phyloP scores from a whole-genome alignment of 2,888 invertebrate genomes.

The Apodemia duryi region DNA sequence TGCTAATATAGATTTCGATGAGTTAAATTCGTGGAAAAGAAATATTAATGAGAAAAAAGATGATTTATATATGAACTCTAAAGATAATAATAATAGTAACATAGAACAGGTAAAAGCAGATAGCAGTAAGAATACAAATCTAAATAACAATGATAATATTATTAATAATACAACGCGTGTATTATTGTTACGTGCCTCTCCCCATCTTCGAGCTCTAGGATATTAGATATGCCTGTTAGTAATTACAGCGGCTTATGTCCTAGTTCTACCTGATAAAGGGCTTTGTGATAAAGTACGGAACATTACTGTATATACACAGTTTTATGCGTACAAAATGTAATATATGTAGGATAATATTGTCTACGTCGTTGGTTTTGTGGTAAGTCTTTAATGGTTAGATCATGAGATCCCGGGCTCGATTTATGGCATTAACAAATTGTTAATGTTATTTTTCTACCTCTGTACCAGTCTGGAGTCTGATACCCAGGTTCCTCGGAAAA shows the following conservation, averaged over 20 bases:
- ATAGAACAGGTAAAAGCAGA: slow-evolving; percentile 25
- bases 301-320: too few relatives aligned
- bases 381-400: too few relatives aligned
- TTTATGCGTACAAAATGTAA: too few relatives aligned
- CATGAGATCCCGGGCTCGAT: too few relatives aligned
- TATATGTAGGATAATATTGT: too few relatives aligned
- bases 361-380: too few relatives aligned
- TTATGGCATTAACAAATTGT: too few relatives aligned
- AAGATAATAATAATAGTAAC: slow-evolving; percentile 29
- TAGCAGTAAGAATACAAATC: slow-evolving; percentile 18
- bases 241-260: slow-evolving; percentile 9
- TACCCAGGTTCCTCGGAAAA: too few relatives aligned
- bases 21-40: slow-evolving; percentile 70
- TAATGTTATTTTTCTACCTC: too few relatives aligned
- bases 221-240: slow-evolving; percentile 2
- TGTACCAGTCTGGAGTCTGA: too few relatives aligned
- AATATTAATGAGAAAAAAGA: slow-evolving; percentile 32
- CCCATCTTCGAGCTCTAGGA: neutral
- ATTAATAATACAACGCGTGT: neutral
- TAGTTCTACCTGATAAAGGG: neutral
- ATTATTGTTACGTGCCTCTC: slow-evolving; percentile 22
- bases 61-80: slow-evolving; percentile 20
- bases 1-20: slow-evolving; percentile 81
- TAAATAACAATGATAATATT: slow-evolving; percentile 1
- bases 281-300: neutral